Base-by-base conservation (phyloP, 2,113 vertebrate species). In the Thomomys bottae region DNA sequence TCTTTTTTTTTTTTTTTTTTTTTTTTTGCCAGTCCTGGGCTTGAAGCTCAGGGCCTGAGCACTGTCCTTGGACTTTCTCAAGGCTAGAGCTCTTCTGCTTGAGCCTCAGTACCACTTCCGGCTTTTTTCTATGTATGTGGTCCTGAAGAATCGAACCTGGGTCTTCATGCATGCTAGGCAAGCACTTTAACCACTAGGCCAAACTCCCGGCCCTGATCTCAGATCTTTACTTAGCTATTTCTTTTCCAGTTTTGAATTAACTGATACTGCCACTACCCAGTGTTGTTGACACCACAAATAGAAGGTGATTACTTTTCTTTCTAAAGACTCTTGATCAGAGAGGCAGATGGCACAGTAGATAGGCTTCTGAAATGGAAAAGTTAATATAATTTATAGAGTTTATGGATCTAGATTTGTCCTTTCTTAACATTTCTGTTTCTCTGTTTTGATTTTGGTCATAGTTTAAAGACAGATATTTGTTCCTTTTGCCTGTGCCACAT, bases 341-440 rank as follows among this genome's bases (percentile, higher is more conserved):
- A 84, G 61, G 59, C 61, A 96, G 83, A 63, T 67, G 54, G n/a
- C 64, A 40, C 28, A 42, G 20, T 86, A 21, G 57, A 40, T 73
- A 87, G 86, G 38, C 45, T 89, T 92, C 32, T 68, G 63, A 82
- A 86, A 61, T 87, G 61, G 77, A 66, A 70, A 92, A 42, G 68
- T 59, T 84, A 64, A 49, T 45, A 49, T 66, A n/a, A 28, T 77
- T 20, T 70, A 2, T 81, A 12, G 67, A 6, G 42, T 78, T 91
- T 89, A 49, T 75, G 68, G 81, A 64, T 89, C 40, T 75, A 63
- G 81, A 64, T 90, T 90, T 92, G 42, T 57, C 67, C 64, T 42
- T 49, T 80, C 61, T 88, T 91, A 89, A 75, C n/a, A 59, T 92
- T 95, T 94, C 45, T 88, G 0, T 88, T 89, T 94, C 82, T 92